A percentile compares a stretch with the other conserved stretches of the same genome.
phyloP scores from a whole-genome alignment of 2,113 vertebrate species.

The Phalacrocorax pelagicus region DNA sequence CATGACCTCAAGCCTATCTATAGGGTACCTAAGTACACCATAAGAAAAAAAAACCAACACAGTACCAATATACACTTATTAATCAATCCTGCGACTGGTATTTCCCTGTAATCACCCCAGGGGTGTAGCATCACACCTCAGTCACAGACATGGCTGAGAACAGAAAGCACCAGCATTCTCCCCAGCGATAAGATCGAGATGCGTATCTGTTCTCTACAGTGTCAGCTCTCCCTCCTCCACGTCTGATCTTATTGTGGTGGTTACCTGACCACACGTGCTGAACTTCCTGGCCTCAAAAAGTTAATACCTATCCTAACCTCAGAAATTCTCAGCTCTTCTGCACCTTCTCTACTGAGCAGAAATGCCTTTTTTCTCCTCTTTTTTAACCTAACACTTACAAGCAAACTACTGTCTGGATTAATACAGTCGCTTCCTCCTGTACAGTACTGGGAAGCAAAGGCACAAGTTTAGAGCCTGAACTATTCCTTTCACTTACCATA shows the following conservation, averaged over 20 bases:
- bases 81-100: not conserved
- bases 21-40: not conserved
- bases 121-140: not conserved
- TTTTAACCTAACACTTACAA: not conserved
- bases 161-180: not conserved
- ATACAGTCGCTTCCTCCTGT: not conserved
- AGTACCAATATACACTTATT: not conserved
- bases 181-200: not conserved
- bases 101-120: not conserved
- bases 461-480: not conserved
- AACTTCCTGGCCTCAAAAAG: not conserved
- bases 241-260: not conserved
- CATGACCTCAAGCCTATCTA: not conserved
- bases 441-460: not conserved
- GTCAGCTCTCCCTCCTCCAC: conserved; percentile 9
- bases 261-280: not conserved
- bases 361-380: not conserved
- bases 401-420: not conserved
- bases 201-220: not conserved
- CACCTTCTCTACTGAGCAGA: not conserved
- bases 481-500: not conserved
- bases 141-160: not conserved
- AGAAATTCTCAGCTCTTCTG: not conserved
- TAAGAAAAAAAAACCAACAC: not conserved
- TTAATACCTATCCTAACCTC: not conserved